phyloP scores from a whole-genome alignment of 2,797 vertebrate genomes.

The Aulostomus chinensis region DNA sequence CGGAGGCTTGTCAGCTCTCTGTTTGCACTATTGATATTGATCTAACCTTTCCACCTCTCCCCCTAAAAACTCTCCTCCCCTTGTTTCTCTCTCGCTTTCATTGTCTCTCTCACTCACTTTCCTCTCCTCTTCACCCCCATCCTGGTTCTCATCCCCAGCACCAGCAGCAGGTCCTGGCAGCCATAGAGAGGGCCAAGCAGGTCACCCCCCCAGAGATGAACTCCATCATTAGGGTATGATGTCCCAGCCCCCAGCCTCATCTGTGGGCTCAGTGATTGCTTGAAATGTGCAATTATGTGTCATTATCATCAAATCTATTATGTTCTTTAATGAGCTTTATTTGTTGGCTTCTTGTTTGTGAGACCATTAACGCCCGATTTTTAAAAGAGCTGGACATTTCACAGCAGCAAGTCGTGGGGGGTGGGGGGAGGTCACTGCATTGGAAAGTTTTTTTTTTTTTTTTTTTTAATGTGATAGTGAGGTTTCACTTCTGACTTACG shows the following conservation, averaged over 20 bases:
- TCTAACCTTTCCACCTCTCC: slow-evolving; percentile 64
- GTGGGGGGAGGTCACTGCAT: too few species aligned
- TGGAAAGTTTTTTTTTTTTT: too few species aligned
- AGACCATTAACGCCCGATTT: too few species aligned
- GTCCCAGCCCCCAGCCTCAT: slow-evolving; percentile 17
- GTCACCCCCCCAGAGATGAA: slow-evolving; percentile 97
- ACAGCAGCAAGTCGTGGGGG: too few species aligned
- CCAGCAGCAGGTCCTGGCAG: slow-evolving; percentile 97
- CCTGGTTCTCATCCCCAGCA: slow-evolving; percentile 80
- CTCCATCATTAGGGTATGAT: slow-evolving; percentile 96
- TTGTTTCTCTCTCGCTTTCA: slow-evolving; percentile 51
- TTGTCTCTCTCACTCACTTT: slow-evolving; percentile 40
- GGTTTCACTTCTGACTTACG: too few species aligned
- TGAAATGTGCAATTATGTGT: slow-evolving; percentile 26
- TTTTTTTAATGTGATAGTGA: too few species aligned
- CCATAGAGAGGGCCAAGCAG: slow-evolving; percentile 97
- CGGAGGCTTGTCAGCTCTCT: slow-evolving; percentile 46
- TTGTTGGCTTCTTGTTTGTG: too few species aligned
- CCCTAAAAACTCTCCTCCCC: slow-evolving; percentile 32
- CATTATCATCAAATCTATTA: slow-evolving; percentile 2
- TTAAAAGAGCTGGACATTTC: too few species aligned
- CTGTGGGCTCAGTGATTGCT: slow-evolving; percentile 4
- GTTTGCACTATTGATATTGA: slow-evolving; percentile 73
- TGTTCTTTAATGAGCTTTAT: slow-evolving; percentile 13
- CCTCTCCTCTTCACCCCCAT: neutral